Conservation (phyloP, 2,888 invertebrate species). For the Fissipunctia ypsillon region DNA sequence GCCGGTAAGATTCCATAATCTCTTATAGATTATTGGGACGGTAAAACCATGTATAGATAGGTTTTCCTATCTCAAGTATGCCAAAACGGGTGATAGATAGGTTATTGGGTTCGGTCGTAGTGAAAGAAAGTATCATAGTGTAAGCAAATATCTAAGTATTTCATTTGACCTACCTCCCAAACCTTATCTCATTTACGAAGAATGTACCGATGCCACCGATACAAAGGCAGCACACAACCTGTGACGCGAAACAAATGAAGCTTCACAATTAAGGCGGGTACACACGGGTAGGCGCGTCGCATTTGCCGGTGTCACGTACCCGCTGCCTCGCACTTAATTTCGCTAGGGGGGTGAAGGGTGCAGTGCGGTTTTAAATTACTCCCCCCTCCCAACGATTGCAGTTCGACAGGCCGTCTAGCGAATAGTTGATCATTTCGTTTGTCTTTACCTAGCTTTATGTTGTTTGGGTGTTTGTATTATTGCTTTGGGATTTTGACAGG, state of each 20-base stretch:
- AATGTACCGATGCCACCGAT: conserved; percentile 30
- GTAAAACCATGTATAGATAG: too few species aligned
- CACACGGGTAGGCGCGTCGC: conserved; percentile 84
- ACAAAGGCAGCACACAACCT: conserved; percentile 55
- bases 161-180: neutral
- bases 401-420: conserved; percentile 72
- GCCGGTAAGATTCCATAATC: too few species aligned
- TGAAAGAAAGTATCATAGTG: too few species aligned
- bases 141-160: neutral
- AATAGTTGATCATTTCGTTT: conserved; percentile 66
- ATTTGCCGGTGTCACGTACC: conserved; percentile 89
- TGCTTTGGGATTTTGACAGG: neutral
- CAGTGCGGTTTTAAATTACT: conserved; percentile 89
- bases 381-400: conserved; percentile 78
- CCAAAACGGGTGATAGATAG: too few species aligned
- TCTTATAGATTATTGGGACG: too few species aligned
- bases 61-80: too few species aligned
- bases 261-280: conserved; percentile 86
- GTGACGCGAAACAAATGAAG: conserved; percentile 83
- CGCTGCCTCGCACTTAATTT: conserved; percentile 88
- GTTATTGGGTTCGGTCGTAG: too few species aligned
- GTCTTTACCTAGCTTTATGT: conserved; percentile 32
- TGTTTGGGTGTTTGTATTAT: neutral
- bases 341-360: conserved; percentile 76
- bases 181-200: conserved; percentile 33